Base-by-base conservation (phyloP, 2,113 vertebrate genomes). In the Carassius auratus region DNA sequence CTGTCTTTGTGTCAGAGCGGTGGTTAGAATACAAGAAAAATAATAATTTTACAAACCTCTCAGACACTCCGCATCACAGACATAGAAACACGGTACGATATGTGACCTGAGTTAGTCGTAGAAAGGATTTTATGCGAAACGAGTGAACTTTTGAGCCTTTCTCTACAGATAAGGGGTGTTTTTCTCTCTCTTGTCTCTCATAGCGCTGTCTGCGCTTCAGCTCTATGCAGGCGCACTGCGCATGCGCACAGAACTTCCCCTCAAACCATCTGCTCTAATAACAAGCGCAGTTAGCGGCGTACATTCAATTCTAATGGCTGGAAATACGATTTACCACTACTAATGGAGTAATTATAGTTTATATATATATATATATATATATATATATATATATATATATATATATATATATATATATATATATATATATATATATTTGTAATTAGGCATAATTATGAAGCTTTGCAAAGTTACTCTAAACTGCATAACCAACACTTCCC, bases 181-280 rank as follows among this genome's bases (percentile, higher is more conserved):
- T 88, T 82, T 83, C 50, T 57, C 79, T 71, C 76, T 79, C 80
- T 61, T 62, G 85, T 81, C 85, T 85, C 80, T 85, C 85, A 86
- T 85, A 89, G 85, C 85, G 87, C 85, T 84, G 88, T 81, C 85
- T 86, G 85, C 79, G 52, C 66, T 82, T 81, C 85, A 17, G 85
- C 45, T 81, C 81, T 83, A 23, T 14, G 76, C 30, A 71, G 77
- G 71, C 9, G 6, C 15, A 76, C 4, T 50, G 82, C 86, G 89
- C 89, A 88, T 89, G 89, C 85, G 89, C 68, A 36, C n/a, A 85
- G 38, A 89, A 88, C 85, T 89, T 89, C 86, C 86, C 87, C 57
- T 82, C 50, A 52, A 69, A 69, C 66, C 57, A 52, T 81, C 55
- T 66, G 83, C 84, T 69, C 80, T 69, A 55, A 82, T 52, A 82